Evolutionary conservation across 2,888 invertebrate genomes (phyloP), one percentile per base, ranked within the genome.

Genomic region (Elysia crispata): DNA sequence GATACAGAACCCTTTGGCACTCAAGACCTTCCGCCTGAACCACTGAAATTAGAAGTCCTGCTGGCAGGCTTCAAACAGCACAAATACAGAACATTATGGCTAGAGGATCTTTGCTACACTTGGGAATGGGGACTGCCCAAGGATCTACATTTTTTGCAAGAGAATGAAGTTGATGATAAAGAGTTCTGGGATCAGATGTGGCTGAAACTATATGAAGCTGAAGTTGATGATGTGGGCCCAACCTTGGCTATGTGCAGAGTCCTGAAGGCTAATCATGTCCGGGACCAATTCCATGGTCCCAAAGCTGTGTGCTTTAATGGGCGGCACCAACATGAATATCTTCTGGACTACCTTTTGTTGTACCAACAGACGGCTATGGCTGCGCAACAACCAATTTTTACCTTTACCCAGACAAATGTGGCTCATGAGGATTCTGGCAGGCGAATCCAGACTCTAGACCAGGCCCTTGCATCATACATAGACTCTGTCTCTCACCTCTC

Each of bases 81-180:
- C 13, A 87, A 86, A 3, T 89, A 87, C 57, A 72, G 73, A n/a
- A 89, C 86, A 1, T 72, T 87, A n/a, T 89, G 86, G 87, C 49
- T 88, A 49, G 89, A 89, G 69, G 89, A 89, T 83, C 62, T 89
- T 31, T 89, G 89, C 69, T 87, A 86, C 62, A 72, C 79, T 0
- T 89, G 88, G 88, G 88, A 89, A 76, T 89, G 89, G 88, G 89
- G 89, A 0, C 74, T 89, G 18, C 82, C 87, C 11, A 89, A 89
- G 77, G 88, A 89, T 75, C 81, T 89, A 18, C 83, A 84, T n/a
- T 86, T 86, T 6, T 81, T 84, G 60, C 81, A 88, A 41, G 84
- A 84, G 76, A 80, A 74, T 25, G 64, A 86, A 28, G 66, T 76
- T 25, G 66, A 49, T 0, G 33, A 49, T 23, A 11, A 11, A 3